Conservation (phyloP, 2,113 vertebrate species). For the Paramormyrops kingsleyae region DNA sequence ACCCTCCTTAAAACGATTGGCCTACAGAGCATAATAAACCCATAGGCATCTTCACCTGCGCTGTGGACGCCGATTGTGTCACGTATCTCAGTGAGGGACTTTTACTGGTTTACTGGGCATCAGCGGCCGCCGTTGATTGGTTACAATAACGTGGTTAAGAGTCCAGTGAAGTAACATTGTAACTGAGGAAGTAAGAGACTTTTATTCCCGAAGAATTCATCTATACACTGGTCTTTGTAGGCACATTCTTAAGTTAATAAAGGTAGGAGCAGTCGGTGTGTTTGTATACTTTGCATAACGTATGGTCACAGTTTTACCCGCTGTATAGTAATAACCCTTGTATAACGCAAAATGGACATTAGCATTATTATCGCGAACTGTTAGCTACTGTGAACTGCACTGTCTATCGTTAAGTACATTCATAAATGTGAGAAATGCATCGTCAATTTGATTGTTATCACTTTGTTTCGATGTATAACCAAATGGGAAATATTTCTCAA, state of each 20-base stretch:
- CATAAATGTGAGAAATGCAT: background rate
- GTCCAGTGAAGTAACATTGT: constrained; percentile 46
- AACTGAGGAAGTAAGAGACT: constrained; percentile 43
- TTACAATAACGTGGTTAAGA: constrained; percentile 20
- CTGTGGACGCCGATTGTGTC: constrained; percentile 23
- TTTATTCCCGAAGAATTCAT: constrained; percentile 38
- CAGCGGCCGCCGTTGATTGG: constrained; percentile 37
- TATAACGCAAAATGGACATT: background rate
- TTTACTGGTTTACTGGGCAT: constrained; percentile 13
- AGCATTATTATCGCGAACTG: background rate
- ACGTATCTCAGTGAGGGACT: background rate
- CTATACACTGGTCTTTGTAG: background rate
- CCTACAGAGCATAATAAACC: background rate
- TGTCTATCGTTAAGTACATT: background rate
- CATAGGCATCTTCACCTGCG: constrained; percentile 22
- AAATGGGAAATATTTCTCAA: background rate
- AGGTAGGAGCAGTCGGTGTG: constrained; percentile 10
- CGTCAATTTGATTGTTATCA: background rate
- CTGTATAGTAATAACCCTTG: background rate
- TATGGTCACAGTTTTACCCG: background rate
- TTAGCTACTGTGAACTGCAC: background rate
- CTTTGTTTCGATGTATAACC: background rate
- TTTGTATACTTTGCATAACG: background rate
- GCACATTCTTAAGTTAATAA: background rate
- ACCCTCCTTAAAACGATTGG: background rate